These are phyloP conservation scores for Tetraneura akinire DNA, from an alignment of 1,140 invertebrate genomes.

Conservation along the genomic window DNA sequence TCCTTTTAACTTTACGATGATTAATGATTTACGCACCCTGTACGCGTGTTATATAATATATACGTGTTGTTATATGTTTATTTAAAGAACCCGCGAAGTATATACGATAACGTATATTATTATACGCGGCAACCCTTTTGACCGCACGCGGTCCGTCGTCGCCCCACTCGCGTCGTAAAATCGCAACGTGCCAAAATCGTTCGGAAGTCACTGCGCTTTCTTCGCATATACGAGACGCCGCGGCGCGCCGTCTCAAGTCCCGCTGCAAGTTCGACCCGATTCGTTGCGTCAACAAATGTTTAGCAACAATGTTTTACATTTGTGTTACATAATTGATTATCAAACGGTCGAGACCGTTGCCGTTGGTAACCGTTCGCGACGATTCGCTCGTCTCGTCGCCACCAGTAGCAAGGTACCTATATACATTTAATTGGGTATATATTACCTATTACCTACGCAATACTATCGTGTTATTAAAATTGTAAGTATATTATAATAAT, in stretches of 20 bases:
- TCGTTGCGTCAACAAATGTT: constrained; percentile 5
- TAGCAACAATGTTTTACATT: constrained; percentile 25
- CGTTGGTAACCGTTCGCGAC: constrained; percentile 1
- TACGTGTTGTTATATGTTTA: background rate
- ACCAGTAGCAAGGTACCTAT: too few relatives aligned
- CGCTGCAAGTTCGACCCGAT: background rate
- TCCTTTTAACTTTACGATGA: too few relatives aligned
- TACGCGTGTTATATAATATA: too few relatives aligned
- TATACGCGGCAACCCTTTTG: background rate
- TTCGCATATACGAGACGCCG: background rate
- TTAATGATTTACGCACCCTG: too few relatives aligned
- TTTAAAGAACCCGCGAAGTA: constrained; percentile 40
- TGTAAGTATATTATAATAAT: constrained; percentile 30
- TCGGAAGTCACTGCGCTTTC: background rate
- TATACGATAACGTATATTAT: too few relatives aligned
- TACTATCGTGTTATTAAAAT: background rate
- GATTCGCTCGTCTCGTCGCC: background rate
- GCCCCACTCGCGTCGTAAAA: background rate
- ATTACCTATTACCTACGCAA: background rate
- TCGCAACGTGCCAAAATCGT: background rate
- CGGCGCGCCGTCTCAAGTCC: background rate
- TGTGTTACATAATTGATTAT: constrained; percentile 27
- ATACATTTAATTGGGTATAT: too few relatives aligned
- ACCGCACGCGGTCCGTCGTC: background rate
- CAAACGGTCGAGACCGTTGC: constrained; percentile 10